phyloP scores from a whole-genome alignment of 2,888 invertebrate species.

The Lochmaea capreae region DNA sequence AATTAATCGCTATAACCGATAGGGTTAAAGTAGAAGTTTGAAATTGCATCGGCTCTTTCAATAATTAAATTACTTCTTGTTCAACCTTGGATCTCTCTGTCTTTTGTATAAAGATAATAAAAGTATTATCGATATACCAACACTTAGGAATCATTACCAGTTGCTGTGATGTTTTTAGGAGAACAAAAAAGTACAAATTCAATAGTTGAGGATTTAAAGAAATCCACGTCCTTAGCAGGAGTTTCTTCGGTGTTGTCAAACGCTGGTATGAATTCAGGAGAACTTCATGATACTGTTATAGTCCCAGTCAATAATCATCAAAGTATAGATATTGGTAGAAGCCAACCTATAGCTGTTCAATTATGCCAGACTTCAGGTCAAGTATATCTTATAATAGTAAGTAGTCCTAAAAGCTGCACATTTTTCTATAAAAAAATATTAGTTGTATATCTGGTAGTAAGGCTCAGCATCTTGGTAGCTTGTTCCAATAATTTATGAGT shows the following conservation, averaged over 20 bases:
- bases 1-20: too few species aligned
- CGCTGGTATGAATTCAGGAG: slow-evolving; percentile 66
- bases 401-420: slow-evolving; percentile 50
- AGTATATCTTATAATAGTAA: slow-evolving; percentile 67
- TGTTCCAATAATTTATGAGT: neutral
- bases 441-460: neutral
- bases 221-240: slow-evolving; percentile 1
- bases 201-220: neutral
- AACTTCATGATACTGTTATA: slow-evolving; percentile 68
- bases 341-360: slow-evolving; percentile 51
- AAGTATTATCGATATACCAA: too few species aligned
- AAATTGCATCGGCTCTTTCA: too few species aligned
- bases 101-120: too few species aligned
- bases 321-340: slow-evolving; percentile 26
- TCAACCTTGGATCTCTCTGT: too few species aligned
- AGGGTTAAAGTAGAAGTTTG: too few species aligned
- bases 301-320: slow-evolving; percentile 37
- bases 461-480: neutral
- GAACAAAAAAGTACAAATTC: neutral
- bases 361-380: slow-evolving; percentile 62
- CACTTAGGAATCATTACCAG: too few species aligned
- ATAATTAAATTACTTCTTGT: too few species aligned
- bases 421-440: neutral
- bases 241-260: slow-evolving; percentile 26
- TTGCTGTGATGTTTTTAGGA: neutral